phyloP scores from a whole-genome alignment of 2,113 vertebrate species.

The Macquaria ambigua region DNA sequence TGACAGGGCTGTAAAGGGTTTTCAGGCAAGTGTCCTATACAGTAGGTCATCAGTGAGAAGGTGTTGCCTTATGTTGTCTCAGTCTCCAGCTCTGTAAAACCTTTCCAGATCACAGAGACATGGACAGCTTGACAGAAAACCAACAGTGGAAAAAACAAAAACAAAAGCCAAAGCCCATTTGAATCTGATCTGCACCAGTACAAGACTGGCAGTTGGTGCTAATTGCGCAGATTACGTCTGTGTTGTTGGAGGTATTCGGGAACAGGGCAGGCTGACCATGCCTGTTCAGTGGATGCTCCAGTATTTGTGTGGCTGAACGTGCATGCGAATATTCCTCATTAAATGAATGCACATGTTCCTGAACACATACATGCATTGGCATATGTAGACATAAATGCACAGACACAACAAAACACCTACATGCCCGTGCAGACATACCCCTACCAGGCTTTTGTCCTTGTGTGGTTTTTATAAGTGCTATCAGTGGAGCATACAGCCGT shows the following conservation, averaged over 20 bases:
- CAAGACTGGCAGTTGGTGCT: conserved; percentile 24
- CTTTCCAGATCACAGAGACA: conserved; percentile 14
- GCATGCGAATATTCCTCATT: background rate
- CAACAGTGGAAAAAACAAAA: background rate
- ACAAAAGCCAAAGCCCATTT: conserved; percentile 28
- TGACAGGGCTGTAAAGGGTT: conserved; percentile 38
- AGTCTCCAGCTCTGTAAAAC: conserved; percentile 17
- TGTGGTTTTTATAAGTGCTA: conserved; percentile 33
- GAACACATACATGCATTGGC: background rate
- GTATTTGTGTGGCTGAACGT: conserved; percentile 3
- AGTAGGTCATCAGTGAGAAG: conserved; percentile 36
- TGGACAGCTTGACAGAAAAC: background rate
- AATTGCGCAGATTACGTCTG: conserved; percentile 47
- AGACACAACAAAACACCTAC: conserved; percentile 5
- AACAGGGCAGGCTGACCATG: conserved; percentile 41
- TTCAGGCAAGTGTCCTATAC: conserved; percentile 30
- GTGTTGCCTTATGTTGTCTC: conserved; percentile 21
- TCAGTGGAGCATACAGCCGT: conserved; percentile 49
- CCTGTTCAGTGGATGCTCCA: conserved; percentile 34
- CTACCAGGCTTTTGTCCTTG: conserved; percentile 31
- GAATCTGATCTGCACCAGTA: conserved; percentile 29
- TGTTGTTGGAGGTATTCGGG: conserved; percentile 26
- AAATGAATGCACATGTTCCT: background rate
- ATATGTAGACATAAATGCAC: conserved; percentile 3
- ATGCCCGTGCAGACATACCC: background rate